These are phyloP conservation scores for Camponotus pennsylvanicus DNA, from an alignment of 1,140 invertebrate genomes.

Conservation along the genomic window DNA sequence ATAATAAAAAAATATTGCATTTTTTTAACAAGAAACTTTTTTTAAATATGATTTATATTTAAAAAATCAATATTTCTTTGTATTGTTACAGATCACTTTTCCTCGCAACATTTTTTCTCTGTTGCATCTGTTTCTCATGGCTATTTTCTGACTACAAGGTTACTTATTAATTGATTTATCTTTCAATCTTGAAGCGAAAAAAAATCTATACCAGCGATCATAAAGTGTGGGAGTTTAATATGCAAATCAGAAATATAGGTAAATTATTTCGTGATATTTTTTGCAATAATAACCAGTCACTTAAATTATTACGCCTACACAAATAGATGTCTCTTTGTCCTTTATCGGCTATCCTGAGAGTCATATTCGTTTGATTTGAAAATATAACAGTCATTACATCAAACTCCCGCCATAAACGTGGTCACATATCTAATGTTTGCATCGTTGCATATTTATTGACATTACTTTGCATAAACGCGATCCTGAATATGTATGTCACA, in stretches of 20 bases:
- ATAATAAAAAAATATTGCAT: neutral
- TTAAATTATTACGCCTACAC: neutral
- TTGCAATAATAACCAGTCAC: conserved; percentile 17
- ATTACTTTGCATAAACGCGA: conserved; percentile 70
- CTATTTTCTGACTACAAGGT: neutral
- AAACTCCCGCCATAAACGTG: conserved; percentile 59
- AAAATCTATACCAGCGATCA: neutral
- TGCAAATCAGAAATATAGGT: conserved; percentile 8
- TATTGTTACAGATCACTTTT: too few relatives aligned
- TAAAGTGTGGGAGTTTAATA: conserved; percentile 21
- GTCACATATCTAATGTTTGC: conserved; percentile 73
- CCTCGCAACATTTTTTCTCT: neutral
- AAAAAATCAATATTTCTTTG: too few relatives aligned
- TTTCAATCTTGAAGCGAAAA: conserved; percentile 10
- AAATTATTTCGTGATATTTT: neutral
- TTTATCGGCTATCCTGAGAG: conserved; percentile 12
- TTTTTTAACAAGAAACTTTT: neutral
- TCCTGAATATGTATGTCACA: conserved; percentile 66
- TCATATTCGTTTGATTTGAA: conserved; percentile 21
- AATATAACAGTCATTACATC: conserved; percentile 55
- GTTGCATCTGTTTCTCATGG: neutral
- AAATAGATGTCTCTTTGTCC: neutral
- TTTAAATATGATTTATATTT: neutral
- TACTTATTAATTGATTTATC: neutral
- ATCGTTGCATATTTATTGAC: conserved; percentile 74